Base-by-base conservation (phyloP, 1,140 invertebrate species). In the Brachionus rotundiformis region DNA sequence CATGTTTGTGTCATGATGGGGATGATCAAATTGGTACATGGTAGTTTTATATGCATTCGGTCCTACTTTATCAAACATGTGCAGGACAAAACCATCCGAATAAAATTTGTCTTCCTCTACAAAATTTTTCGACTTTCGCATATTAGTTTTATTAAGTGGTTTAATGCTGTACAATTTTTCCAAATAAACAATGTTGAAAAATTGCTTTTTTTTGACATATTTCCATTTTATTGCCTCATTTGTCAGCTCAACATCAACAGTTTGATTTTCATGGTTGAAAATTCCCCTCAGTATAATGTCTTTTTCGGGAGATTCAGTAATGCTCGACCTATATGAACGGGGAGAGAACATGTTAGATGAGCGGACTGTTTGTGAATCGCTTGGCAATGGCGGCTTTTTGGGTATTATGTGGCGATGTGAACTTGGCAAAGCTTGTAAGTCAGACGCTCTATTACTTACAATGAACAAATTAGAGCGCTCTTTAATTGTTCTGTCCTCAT, bases 1-100 rank as follows among this genome's bases (percentile, higher is more conserved):
- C 31, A 59, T 54, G 8, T 19, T 63, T 23, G 76, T 79, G 8
- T 79, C 47, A 54, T 59, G 47, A 41, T 79, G 76, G 2, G 76
- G 76, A 59, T 79, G 76, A 23, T 54, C 29, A 23, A 79, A 79
- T 39, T 16, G 23, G n/a, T 59, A 31, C 29, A 23, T 31, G 7
- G 10, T 39, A 25, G 23, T 23, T 59, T 63, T 54, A 31, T 59
- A 63, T 36, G 25, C 13, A 61, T 79, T 79, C 11, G 47, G 47
- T 27, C 11, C 36, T 6, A 33, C 13, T n/a, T 79, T 54, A 59
- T 63, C 59, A 41, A 79, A 79, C 19, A 23, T 59, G 19, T 63
- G 19, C 6, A 79, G 16, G 4, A 54, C 7, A 31, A 79, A 79
- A n/a, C 76, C 76, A 1, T 79, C 76, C 13, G 54, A 36, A 47